Conservation (phyloP, 2,113 vertebrate species). For the Halichoeres trimaculatus region DNA sequence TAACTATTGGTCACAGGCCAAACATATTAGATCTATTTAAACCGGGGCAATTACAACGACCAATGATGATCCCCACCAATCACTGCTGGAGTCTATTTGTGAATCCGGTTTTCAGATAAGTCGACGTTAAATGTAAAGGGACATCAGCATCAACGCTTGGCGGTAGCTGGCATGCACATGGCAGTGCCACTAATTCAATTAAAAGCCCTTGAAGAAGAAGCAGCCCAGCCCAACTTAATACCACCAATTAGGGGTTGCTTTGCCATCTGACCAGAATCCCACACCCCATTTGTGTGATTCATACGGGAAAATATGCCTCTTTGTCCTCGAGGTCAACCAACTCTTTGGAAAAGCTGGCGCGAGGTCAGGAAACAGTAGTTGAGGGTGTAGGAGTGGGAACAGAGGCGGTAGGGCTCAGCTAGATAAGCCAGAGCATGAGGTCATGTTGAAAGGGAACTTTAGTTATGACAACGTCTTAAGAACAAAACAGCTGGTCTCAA, state of each 20-base stretch:
- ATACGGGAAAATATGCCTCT: constrained; percentile 81
- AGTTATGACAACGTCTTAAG: constrained; percentile 34
- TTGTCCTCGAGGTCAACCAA: constrained; percentile 74
- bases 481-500: constrained; percentile 50
- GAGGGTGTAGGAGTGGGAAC: constrained; percentile 73
- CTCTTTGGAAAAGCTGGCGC: constrained; percentile 69
- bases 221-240: constrained; percentile 69
- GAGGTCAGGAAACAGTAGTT: constrained; percentile 74
- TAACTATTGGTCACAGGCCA: constrained; percentile 40
- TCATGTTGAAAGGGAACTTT: constrained; percentile 55
- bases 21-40: constrained; percentile 29
- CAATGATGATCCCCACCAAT: constrained; percentile 29
- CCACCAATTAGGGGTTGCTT: constrained; percentile 73
- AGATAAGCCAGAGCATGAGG: constrained; percentile 67
- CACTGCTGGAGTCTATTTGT: constrained; percentile 19
- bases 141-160: constrained; percentile 37
- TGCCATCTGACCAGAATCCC: constrained; percentile 74
- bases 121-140: constrained; percentile 30
- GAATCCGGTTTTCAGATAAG: constrained; percentile 20
- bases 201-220: constrained; percentile 69
- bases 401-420: constrained; percentile 29
- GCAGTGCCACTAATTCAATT: constrained; percentile 70
- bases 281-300: constrained; percentile 78
- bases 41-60: constrained; percentile 31
- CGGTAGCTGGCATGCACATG: constrained; percentile 38